Evolutionary conservation across 2,797 vertebrate genomes (phyloP).

Genomic region (Gephyroberyx darwinii): DNA sequence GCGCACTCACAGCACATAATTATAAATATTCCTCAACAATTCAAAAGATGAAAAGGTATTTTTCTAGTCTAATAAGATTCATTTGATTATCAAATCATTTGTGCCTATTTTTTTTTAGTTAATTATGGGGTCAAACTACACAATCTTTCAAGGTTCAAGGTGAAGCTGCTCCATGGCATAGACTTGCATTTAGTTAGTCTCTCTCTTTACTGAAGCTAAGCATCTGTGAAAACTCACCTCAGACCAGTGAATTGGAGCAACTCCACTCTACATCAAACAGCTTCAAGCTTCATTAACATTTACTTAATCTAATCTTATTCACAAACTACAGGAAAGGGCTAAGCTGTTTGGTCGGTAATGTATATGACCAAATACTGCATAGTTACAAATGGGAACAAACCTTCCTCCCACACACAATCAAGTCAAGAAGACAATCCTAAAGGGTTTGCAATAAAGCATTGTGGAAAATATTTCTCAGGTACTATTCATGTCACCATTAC

Average conservation of each 20-base stretch:
- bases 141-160: slow-evolving; percentile 6
- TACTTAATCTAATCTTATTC: slow-evolving; percentile 18
- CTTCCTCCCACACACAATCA: slow-evolving; percentile 67
- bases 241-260: slow-evolving; percentile 1
- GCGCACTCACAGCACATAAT: slow-evolving; percentile 66
- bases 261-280: slow-evolving; percentile 32
- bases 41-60: slow-evolving; percentile 49
- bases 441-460: slow-evolving; percentile 50
- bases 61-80: slow-evolving; percentile 45
- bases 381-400: slow-evolving; percentile 65
- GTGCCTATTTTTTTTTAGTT: slow-evolving; percentile 50
- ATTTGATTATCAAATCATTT: slow-evolving; percentile 67
- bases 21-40: slow-evolving; percentile 82
- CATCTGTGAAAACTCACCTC: slow-evolving; percentile 9
- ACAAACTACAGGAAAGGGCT: slow-evolving; percentile 48
- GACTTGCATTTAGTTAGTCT: neutral
- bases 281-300: slow-evolving; percentile 31
- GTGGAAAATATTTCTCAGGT: slow-evolving; percentile 27
- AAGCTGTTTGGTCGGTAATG: slow-evolving; percentile 58
- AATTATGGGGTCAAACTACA: slow-evolving; percentile 33
- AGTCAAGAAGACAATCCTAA: slow-evolving; percentile 47
- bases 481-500: slow-evolving; percentile 41
- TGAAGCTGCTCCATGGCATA: slow-evolving; percentile 14
- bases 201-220: neutral
- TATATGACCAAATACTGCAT: slow-evolving; percentile 72